Base-by-base conservation (phyloP, 2,888 invertebrate species). In the Nomada flava region DNA sequence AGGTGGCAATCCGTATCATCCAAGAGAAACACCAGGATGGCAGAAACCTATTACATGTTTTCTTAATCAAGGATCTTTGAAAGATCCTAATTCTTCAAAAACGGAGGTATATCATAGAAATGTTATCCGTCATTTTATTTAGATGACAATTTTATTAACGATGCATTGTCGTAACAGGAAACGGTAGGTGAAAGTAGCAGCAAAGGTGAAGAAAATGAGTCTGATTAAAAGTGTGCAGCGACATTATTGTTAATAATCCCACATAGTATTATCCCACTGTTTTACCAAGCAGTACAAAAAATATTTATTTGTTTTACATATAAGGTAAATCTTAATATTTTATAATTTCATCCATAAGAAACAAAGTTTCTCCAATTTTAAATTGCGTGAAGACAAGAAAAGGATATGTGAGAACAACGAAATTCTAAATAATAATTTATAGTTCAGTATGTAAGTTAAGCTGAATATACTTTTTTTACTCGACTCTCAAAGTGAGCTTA, bases 11-110 rank as follows among this genome's bases (percentile, higher is more conserved):
- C 90, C 95, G 0, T 94, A 95, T 26, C 95, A 94, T 89, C 95
- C 94, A 0, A 90, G 95, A 2, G 95, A 95, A 76, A 95, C 95
- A 0, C 95, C 95, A 0, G 93, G 93, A 20, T 95, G 95, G 95
- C 95, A 95, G 90, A 94, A 94, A 55, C 94, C 95, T 0, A 95
- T 95, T 79, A 95, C 95, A 1, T 94, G 89, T 52, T 95, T 95
- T 91, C 53, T 90, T 5, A 85, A 83, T 59, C 85, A 83, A 65
- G 26, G 2, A 52, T 50, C 79, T 53, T n/a, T 18, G 0, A 63
- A 67, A 53, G 53, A 75, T 10, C 0, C 3, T 26, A 0, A 29
- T 36, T n/a, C 73, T 65, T 63, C 74, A 13, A 5, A 42, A 42
- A 13, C 44, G 2, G 23, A 82, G 63, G 86, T 86, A 76, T 29